Evolutionary conservation across 2,888 invertebrate species (phyloP), one percentile per base, ranked within the genome.

Genomic region (Acholoe squamosa): DNA sequence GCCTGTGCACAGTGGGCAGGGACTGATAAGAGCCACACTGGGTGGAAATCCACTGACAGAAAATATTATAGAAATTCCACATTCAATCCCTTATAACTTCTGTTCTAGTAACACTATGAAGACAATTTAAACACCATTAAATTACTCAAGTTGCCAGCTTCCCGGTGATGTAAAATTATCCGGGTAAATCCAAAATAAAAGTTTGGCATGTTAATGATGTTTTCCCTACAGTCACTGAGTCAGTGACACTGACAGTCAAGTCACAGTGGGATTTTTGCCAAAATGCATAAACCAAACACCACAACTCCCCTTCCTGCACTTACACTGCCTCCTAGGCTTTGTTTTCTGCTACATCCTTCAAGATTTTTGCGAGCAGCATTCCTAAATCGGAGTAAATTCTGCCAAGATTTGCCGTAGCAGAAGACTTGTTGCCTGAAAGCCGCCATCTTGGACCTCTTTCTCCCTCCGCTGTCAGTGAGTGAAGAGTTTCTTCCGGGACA

Each of bases 381-480:
- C 16, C 34, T 14, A 7, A 33, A 34, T 80, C 43, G 33, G 19
- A 80, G 80, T 80, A 80, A 80, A 80, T 80, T 33, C 43, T 80
- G 80, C 80, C 1, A 80, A 16, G 80, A 80, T n/a, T 80, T 80
- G 34, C 33, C 80, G 80, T 80, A 80, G 80, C 80, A 80, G 80
- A 80, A 80, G 80, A 80, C 80, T 22, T 33, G 34, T 7, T 19
- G 14, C n/a, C 80, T 80, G 7, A 16, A 33, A 3, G 71, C 71
- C 71, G 71, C 71, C 80, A 80, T 80, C 33, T 43, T 80, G 33
- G 34, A 14, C 0, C 7, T 19, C 19, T 80, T 43, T 43, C 34
- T 43, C 0, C 33, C 80, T 43, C 43, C 80, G 34, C 1, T 33
- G 22, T 43, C 3, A 14, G 12, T 31, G 12, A 80, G 43, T n/a